phyloP scores from a whole-genome alignment of 2,113 vertebrate species.

The Macquaria ambigua region DNA sequence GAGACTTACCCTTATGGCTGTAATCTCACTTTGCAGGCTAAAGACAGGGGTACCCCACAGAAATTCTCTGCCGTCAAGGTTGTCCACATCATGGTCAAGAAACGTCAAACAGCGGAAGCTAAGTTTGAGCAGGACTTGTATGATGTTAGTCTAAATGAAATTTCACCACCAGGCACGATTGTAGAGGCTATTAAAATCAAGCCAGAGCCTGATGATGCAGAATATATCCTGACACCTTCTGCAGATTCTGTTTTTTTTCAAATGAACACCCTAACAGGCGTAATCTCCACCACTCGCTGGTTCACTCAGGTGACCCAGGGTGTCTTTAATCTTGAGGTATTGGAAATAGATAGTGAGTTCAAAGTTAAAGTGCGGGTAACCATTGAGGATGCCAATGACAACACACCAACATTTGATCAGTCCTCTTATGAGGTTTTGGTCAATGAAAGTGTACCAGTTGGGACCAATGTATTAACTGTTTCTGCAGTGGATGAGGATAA shows the following conservation, averaged over 20 bases:
- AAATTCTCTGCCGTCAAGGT: slow-evolving; percentile 88
- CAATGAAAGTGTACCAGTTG: slow-evolving; percentile 92
- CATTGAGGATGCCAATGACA: slow-evolving; percentile 94
- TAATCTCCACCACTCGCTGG: slow-evolving; percentile 89
- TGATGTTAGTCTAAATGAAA: slow-evolving; percentile 90
- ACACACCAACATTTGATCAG: slow-evolving; percentile 92
- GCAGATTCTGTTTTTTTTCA: slow-evolving; percentile 89
- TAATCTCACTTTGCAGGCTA: slow-evolving; percentile 95
- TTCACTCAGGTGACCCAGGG: slow-evolving; percentile 89
- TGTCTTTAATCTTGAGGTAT: slow-evolving; percentile 89
- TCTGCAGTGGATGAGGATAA: slow-evolving; percentile 91
- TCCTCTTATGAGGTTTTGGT: slow-evolving; percentile 89
- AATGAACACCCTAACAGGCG: slow-evolving; percentile 91
- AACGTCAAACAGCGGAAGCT: slow-evolving; percentile 76
- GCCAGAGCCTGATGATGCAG: slow-evolving; percentile 88
- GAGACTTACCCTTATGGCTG: slow-evolving; percentile 88
- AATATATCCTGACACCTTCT: slow-evolving; percentile 89
- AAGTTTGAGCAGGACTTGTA: slow-evolving; percentile 91
- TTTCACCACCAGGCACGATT: slow-evolving; percentile 93
- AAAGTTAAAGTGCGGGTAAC: slow-evolving; percentile 87
- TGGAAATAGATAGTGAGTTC: slow-evolving; percentile 85
- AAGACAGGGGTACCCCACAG: slow-evolving; percentile 92
- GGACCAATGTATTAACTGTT: slow-evolving; percentile 87
- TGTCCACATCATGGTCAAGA: slow-evolving; percentile 86
- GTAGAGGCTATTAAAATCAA: slow-evolving; percentile 88